These are phyloP conservation scores for Psilopsiagon aurifrons DNA, from an alignment of 2,113 vertebrate genomes.

Conservation along the genomic window DNA sequence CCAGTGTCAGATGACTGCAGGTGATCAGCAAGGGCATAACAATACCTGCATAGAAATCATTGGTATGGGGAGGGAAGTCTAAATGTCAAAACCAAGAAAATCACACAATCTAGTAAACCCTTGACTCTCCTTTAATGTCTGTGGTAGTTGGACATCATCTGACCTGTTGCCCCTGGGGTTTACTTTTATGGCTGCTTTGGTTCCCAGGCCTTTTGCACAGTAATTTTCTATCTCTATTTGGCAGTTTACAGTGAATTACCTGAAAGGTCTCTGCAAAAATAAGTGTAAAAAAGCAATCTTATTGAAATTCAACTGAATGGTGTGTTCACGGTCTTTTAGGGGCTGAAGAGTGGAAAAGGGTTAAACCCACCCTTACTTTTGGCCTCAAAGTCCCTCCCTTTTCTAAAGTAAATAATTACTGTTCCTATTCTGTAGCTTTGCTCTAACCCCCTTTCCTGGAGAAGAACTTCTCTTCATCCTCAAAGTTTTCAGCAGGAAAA, in stretches of 20 bases:
- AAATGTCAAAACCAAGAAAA: neutral
- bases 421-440: neutral
- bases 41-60: neutral
- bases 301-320: neutral
- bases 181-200: neutral
- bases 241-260: neutral
- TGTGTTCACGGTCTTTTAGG: neutral
- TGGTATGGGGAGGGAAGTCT: fast-evolving
- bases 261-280: neutral
- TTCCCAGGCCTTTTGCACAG: neutral
- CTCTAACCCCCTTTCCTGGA: neutral
- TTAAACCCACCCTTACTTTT: neutral
- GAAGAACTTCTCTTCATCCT: neutral
- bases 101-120: neutral
- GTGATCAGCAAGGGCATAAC: neutral
- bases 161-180: neutral
- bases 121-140: neutral
- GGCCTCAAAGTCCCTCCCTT: neutral
- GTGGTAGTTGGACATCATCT: neutral
- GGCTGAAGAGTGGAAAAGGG: neutral
- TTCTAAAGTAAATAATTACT: neutral
- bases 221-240: neutral
- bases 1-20: neutral
- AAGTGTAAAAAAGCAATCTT: neutral
- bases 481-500: neutral